Evolutionary conservation across 2,888 invertebrate species (phyloP).

Genomic region (Campaea margaritaria): DNA sequence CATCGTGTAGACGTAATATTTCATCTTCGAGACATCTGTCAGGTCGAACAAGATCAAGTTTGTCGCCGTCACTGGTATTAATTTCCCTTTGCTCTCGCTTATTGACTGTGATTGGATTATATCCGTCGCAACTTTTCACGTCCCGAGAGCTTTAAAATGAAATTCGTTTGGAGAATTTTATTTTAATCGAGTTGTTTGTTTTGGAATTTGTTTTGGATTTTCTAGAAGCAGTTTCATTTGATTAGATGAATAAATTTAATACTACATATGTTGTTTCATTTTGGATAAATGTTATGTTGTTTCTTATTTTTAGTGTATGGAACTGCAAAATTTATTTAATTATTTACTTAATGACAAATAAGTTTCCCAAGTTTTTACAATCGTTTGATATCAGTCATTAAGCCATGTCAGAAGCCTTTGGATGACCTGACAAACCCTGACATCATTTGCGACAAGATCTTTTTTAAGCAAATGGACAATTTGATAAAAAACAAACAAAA

Average conservation of each 20-base stretch:
- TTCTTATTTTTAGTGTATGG: too few species aligned
- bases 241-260: neutral
- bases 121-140: slow-evolving; percentile 70
- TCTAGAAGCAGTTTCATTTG: slow-evolving; percentile 2
- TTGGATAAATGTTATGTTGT: too few species aligned
- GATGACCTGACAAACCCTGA: too few species aligned
- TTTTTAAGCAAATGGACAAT: too few species aligned
- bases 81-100: slow-evolving; percentile 74
- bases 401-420: too few species aligned
- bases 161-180: slow-evolving; percentile 56
- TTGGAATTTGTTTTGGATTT: slow-evolving; percentile 25
- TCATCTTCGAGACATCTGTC: slow-evolving; percentile 76
- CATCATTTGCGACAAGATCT: too few species aligned
- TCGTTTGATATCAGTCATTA: too few species aligned
- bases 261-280: too few species aligned
- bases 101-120: slow-evolving; percentile 79
- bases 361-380: too few species aligned
- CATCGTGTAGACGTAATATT: slow-evolving; percentile 48
- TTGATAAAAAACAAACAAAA: too few species aligned
- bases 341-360: too few species aligned
- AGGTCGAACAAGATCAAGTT: slow-evolving; percentile 72
- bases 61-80: slow-evolving; percentile 74
- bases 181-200: slow-evolving; percentile 44
- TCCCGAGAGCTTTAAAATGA: slow-evolving; percentile 64
- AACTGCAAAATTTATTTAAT: too few species aligned